A percentile compares a stretch with the other conserved stretches of the same genome.
phyloP scores from a whole-genome alignment of 2,797 vertebrate genomes.

The Falco biarmicus region DNA sequence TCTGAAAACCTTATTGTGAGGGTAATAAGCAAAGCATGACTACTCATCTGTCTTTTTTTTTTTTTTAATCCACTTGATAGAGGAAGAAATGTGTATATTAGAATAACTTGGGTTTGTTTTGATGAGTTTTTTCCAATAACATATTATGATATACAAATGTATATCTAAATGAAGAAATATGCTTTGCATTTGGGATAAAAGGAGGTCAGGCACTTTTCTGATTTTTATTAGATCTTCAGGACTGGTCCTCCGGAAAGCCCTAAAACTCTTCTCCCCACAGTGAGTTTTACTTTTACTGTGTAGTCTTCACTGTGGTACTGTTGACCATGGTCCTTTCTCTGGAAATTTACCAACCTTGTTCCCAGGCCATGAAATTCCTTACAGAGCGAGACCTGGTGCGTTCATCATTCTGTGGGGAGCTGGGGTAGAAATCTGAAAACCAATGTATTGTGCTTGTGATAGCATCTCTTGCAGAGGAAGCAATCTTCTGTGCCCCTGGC shows the following conservation, averaged over 20 bases:
- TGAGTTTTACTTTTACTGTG: not conserved
- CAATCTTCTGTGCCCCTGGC: not conserved
- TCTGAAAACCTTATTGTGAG: not conserved
- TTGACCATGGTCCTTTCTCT: not conserved
- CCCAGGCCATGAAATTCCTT: not conserved
- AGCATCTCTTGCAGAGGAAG: not conserved
- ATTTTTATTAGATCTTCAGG: not conserved
- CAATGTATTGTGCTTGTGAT: not conserved
- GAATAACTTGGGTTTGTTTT: not conserved
- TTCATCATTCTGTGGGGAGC: not conserved
- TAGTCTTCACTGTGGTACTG: not conserved
- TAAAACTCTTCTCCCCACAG: not conserved
- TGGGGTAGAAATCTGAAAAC: not conserved
- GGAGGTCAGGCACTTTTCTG: not conserved
- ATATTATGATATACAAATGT: not conserved
- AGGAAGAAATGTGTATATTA: not conserved
- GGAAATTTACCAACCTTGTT: not conserved
- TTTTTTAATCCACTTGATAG: not conserved
- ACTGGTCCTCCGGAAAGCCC: not conserved
- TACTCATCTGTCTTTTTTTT: not conserved
- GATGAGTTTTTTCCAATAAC: not conserved
- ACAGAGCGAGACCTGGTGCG: not conserved
- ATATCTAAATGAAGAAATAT: not conserved
- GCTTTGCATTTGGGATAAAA: not conserved
- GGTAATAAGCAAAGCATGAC: constrained; percentile 20